Evolutionary conservation across 2,113 vertebrate species (phyloP), one percentile per base, ranked within the genome.

Genomic region (Labeo rohita): DNA sequence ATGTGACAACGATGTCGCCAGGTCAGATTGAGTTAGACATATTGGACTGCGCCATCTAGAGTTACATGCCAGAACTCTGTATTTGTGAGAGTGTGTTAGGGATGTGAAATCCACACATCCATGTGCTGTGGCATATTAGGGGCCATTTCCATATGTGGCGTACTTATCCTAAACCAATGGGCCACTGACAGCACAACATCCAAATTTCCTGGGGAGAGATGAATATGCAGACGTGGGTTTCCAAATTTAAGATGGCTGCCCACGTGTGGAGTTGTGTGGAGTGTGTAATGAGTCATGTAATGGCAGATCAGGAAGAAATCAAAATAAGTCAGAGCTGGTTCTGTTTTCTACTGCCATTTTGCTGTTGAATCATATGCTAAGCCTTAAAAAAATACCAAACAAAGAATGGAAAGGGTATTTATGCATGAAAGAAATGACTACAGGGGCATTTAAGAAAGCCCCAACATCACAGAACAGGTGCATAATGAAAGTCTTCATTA

Each of bases 241-340:
- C 68, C 68, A 59, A 73, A 59, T 84, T 72, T 84, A 56, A 72
- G 50, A 84, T 84, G 68, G 66, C 50, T 84, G 50, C 82, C 82
- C 68, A 84, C 82, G 18, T 70, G 63, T 52, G 65, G 34, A 54
- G 65, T 83, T 70, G 45, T 75, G 72, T 77, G 13, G 75, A 77
- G 75, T 73, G 50, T 45, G 50, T 72, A 72, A 73, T 84, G 82
- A 84, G 66, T 84, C 82, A 84, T 84, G 82, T 74, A 43, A 83
- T 36, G 28, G 34, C 45, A 83, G 66, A 83, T 73, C 66, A 72
- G 50, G 18, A 45, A 68, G 15, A 72, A 83, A 83, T 83, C 65
- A 36, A 83, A 65, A 77, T 54, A 61, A 84, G 50, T 56, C 68
- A 39, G 13, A 59, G 36, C 68, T 56, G 5, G 10, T 59, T 5